Base-by-base conservation (phyloP, 2,888 invertebrate genomes). In the Zaprionus obscuricornis region DNA sequence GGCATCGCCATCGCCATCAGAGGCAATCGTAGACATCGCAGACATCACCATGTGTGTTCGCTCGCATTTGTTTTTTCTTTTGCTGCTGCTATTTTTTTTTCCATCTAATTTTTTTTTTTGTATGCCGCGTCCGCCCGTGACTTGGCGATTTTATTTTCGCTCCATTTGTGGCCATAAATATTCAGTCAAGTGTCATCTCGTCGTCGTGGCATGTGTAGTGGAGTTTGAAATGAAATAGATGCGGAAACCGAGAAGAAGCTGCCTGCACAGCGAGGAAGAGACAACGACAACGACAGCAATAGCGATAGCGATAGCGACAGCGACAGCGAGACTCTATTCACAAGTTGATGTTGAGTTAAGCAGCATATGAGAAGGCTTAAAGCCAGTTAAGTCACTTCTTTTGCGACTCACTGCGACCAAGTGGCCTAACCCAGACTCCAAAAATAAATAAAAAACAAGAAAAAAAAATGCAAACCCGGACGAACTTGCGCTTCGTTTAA, bases 141-240 rank as follows among this genome's bases (percentile, higher is more conserved):
- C 75, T 74, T 82, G 82, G 79, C 85, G 73, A 75, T 85, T 81
- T 81, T 79, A 78, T 84, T 82, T 84, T 79, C 85, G 85, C 82
- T 82, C 85, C 78, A 84, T 79, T 79, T 84, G 79, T 71, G 85
- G 83, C 73, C 81, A 81, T 81, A 81, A 81, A 81, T 81, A 81
- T 81, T 82, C 85, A 81, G 81, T 81, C 81, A 81, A 82, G 83
- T 85, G 83, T 82, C 78, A 78, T 78, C 81, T 71, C 71, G 82
- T 77, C 66, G 66, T 66, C 63, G 81, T 68, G 81, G 81, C 85
- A 77, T 77, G 75, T 77, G 77, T 78, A 77, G 60, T 81, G 82
- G 74, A 83, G 78, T 83, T 81, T 81, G 62, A 81, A 84, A 79
- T 78, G 81, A 77, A 81, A 81, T 78, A 78, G 78, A 84, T 71